Conservation (phyloP, 2,888 invertebrate species). For the Meta bourneti region DNA sequence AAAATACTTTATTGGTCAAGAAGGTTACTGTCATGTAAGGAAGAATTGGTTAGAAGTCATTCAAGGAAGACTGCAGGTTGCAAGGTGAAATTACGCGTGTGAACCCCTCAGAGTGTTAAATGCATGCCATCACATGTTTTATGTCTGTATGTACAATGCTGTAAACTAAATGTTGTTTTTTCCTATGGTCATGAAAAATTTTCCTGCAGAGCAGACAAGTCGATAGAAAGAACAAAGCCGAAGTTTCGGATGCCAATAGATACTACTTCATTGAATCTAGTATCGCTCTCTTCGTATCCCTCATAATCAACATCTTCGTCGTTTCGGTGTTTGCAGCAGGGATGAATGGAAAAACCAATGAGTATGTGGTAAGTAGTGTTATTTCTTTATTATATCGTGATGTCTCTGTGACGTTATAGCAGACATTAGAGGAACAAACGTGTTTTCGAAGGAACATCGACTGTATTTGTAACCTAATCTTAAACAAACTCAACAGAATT, state of each 20-base stretch:
- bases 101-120: no score
- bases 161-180: no score
- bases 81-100: no score
- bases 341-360: constrained; percentile 87
- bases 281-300: constrained; percentile 90
- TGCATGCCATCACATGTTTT: no score
- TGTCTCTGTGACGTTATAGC: not conserved
- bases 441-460: no score
- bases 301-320: constrained; percentile 93
- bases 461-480: no score
- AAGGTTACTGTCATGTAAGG: no score
- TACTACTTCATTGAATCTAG: constrained; percentile 91
- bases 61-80: no score
- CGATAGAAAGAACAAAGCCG: constrained; percentile 87
- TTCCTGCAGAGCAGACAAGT: constrained; percentile 87
- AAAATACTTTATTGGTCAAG: no score
- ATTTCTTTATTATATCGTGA: not conserved
- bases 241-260: constrained; percentile 90
- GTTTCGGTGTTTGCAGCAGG: constrained; percentile 93
- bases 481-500: no score
- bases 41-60: no score
- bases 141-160: no score
- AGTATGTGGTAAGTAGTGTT: constrained; percentile 84
- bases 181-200: not conserved
- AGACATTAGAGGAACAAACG: not conserved